phyloP scores from a whole-genome alignment of 2,113 vertebrate species.

The Cranoglanis bouderius region DNA sequence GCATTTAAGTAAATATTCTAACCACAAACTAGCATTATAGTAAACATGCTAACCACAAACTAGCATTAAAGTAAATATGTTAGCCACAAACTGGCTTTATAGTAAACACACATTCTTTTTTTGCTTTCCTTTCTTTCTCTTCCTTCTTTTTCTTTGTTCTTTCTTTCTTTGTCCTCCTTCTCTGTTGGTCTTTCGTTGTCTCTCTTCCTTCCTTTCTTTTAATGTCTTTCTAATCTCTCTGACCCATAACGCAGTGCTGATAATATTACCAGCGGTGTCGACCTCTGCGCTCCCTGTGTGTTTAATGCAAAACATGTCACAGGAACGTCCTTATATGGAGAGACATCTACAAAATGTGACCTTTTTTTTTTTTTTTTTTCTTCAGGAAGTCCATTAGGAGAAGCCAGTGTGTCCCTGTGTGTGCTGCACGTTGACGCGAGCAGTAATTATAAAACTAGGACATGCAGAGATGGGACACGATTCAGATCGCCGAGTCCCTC shows the following conservation, averaged over 20 bases:
- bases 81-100: neutral
- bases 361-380: slow-evolving; percentile 1
- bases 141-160: too few relatives aligned
- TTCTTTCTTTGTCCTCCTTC: neutral
- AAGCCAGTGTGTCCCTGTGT: slow-evolving; percentile 5
- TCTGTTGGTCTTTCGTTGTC: neutral
- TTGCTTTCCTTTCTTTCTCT: neutral
- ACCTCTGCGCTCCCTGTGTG: neutral
- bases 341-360: neutral
- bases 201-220: too few relatives aligned
- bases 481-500: slow-evolving; percentile 76
- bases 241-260: neutral
- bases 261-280: neutral
- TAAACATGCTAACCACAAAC: neutral
- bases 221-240: neutral
- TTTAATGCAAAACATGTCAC: neutral
- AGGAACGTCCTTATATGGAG: neutral
- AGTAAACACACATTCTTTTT: neutral
- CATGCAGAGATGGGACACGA: slow-evolving; percentile 82
- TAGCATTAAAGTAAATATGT: neutral
- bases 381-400: slow-evolving; percentile 29
- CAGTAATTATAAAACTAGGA: slow-evolving; percentile 85
- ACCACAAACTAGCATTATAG: neutral
- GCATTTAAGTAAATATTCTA: neutral
- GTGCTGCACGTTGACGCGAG: slow-evolving; percentile 76